Percentiles rank a stretch among this genome's conserved stretches.
These are phyloP conservation scores for Pteropus rufus DNA, from an alignment of 2,797 vertebrate genomes.

Conservation along the genomic window DNA sequence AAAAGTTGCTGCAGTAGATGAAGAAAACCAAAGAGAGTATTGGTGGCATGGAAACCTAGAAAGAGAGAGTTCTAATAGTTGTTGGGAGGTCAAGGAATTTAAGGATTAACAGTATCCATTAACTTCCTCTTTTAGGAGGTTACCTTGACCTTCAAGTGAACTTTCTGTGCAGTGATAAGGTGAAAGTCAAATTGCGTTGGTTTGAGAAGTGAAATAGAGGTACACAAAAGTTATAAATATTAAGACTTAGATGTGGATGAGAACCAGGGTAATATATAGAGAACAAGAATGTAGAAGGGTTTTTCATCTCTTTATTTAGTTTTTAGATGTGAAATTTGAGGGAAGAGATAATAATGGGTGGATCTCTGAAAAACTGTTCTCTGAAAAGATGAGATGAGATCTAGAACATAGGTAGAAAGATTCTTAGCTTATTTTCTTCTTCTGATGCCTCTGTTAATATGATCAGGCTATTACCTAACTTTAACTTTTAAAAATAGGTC, in stretches of 20 bases:
- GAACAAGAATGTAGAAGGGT: neutral
- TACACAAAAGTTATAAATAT: neutral
- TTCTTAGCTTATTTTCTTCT: conserved; percentile 8
- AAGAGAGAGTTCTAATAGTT: neutral
- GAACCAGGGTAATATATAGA: neutral
- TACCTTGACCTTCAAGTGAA: neutral
- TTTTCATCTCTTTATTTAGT: neutral
- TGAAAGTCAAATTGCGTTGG: neutral
- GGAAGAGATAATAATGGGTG: neutral
- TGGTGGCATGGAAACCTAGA: neutral
- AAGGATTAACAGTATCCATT: neutral
- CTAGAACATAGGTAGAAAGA: neutral
- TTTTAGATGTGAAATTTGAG: conserved; percentile 14
- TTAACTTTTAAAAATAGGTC: neutral
- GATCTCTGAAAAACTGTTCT: neutral
- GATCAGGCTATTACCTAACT: neutral
- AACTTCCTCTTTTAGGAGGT: neutral
- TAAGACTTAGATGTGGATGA: neutral
- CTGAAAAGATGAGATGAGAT: neutral
- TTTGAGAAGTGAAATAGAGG: neutral
- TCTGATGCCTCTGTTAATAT: neutral
- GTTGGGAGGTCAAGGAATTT: neutral
- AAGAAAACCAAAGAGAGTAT: neutral
- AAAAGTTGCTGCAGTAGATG: neutral
- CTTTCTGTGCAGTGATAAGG: neutral